Conservation (phyloP, 2,797 vertebrate species). For the Lithobates pipiens region DNA sequence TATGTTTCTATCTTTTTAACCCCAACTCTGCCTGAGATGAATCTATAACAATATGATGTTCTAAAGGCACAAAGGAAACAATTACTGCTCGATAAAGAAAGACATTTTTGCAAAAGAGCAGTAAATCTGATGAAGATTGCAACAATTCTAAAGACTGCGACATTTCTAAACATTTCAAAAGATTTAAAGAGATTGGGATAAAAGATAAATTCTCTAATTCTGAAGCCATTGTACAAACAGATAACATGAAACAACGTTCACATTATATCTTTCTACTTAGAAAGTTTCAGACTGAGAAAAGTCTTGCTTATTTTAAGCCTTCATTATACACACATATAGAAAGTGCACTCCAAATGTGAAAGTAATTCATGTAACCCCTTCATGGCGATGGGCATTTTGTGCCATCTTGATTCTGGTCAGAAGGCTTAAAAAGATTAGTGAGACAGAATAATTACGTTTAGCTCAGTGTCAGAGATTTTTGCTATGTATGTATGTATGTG, state of each 20-base stretch:
- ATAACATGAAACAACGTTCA: background rate
- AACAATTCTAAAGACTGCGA: background rate
- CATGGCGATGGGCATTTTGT: no score
- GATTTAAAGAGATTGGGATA: background rate
- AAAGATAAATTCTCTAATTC: constrained; percentile 16
- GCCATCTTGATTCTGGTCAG: no score
- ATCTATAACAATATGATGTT: constrained; percentile 28
- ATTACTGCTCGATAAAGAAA: constrained; percentile 8
- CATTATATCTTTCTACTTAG: background rate
- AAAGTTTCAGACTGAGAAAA: no score
- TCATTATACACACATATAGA: constrained; percentile 1
- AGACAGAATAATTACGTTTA: no score
- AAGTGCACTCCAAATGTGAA: background rate
- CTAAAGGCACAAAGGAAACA: constrained; percentile 18
- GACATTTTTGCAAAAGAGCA: constrained; percentile 24
- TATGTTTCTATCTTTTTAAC: background rate
- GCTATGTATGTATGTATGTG: no score
- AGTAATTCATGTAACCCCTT: background rate
- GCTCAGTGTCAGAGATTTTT: no score
- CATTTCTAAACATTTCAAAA: constrained; percentile 1
- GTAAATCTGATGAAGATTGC: constrained; percentile 27
- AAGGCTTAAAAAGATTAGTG: no score
- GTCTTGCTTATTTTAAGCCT: background rate
- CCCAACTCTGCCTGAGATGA: constrained; percentile 10
- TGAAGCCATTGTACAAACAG: background rate